Base-by-base conservation (phyloP, 2,888 invertebrate genomes). In the Onthophagus sagittarius region DNA sequence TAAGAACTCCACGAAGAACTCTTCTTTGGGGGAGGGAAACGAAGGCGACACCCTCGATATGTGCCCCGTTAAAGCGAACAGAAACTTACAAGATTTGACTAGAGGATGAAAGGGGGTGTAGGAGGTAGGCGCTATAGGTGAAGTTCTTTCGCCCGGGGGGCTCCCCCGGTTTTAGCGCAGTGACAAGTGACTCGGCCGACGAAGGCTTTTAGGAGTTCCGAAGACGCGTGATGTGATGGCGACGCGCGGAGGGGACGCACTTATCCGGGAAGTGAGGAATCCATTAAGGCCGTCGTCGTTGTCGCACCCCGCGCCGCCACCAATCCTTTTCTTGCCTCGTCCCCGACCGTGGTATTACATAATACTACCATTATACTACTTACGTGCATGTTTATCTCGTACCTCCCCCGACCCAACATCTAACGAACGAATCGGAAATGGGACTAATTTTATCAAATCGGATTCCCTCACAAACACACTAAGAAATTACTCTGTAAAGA, bases 261-360 rank as follows among this genome's bases (percentile, higher is more conserved):
- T 81, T 81, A 81, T 81, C 81, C 79, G 78, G 79, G 79, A 81
- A 81, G 80, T 81, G 81, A 81, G 81, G 81, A 81, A 81, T 82
- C 81, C 81, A 82, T 82, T 82, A 82, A 80, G 80, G 78, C 79
- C 76, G 77, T 79, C 79, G 78, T 62, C 53, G 63, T 63, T 67
- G 62, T 69, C 69, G 62, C 62, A 67, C 69, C 13, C 23, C 69
- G 39, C 70, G 67, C 67, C 67, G 67, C 67, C 67, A 23, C 67
- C 67, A 23, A 67, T 32, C 31, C 67, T 32, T 67, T 73, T 73
- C 73, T 63, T 73, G 70, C 73, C 70, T 63, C 72, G 62, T 72
- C 70, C 70, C 70, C 73, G 69, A 73, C 73, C 73, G 70, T 73
- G 70, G 73, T 63, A 69, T 73, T 70, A 73, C 73, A 73, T 73